Evolutionary conservation across 2,888 invertebrate species (phyloP), one percentile per base, ranked within the genome.

Genomic region (Esperia sulphurella): DNA sequence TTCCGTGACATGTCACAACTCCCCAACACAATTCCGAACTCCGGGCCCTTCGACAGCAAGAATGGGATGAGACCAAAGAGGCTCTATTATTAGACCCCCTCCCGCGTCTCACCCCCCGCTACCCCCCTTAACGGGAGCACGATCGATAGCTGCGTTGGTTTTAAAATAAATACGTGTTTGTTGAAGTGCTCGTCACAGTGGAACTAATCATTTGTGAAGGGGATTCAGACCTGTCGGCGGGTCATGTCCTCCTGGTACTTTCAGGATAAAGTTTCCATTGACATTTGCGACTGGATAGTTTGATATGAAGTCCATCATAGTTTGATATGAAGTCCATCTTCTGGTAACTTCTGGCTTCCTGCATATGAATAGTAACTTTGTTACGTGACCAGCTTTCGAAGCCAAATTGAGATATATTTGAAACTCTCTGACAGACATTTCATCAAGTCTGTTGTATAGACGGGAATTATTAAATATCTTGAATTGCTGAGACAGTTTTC

Each of bases 81-180:
- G 38, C 30, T 48, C 48, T 48, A 48, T 48, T 48, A 48, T 43
- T 48, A 43, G 43, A 48, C 8, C 33, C 12, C 43, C 37, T 14
- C 14, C 7, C 21, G 9, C 43, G 29, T 14, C 14, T 7, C 28
- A 31, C 35, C 35, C 35, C 35, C 31, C 29, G 30, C 13, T 37
- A 12, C 41, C 31, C 40, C 14, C 31, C 47, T 28, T 33, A 14
- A 14, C 10, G 39, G 8, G n/a, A 28, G 8, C 10, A 9, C 48
- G 56, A 61, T 60, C 60, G 53, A 60, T 61, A 61, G 45, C 53
- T 52, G 60, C 51, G 49, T 37, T 48, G 49, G 50, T 48, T 51
- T 58, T 52, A 51, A 59, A 58, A 58, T 56, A 54, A 56, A 58
- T 54, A 51, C 41, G 39, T 46, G 40, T 46, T 48, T 45, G 45